Evolutionary conservation across 2,797 vertebrate species (phyloP).

Genomic region (Enteromius mattozi): DNA sequence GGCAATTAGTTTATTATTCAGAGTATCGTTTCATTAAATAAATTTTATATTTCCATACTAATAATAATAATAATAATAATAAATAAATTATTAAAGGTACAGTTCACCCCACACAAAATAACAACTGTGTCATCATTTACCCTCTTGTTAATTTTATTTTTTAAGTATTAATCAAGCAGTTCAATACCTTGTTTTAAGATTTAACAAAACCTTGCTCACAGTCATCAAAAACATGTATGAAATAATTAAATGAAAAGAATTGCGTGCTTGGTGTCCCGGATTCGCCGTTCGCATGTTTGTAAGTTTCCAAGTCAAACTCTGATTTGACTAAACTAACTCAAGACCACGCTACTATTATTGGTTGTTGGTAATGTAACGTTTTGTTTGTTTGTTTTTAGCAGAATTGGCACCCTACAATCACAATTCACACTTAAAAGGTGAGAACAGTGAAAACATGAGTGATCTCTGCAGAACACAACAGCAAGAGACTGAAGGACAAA

Average conservation of each 20-base stretch:
- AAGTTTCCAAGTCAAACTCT: too few species aligned
- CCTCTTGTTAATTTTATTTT: too few species aligned
- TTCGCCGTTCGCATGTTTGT: too few species aligned
- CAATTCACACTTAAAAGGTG: background rate
- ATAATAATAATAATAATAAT: too few species aligned
- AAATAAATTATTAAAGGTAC: too few species aligned
- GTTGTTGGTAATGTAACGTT: background rate
- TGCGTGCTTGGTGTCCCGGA: background rate
- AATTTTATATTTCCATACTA: too few species aligned
- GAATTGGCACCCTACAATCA: background rate
- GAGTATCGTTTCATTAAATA: too few species aligned
- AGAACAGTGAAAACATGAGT: background rate
- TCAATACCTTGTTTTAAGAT: background rate
- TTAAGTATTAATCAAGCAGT: background rate
- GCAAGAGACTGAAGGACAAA: background rate
- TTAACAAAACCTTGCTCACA: background rate
- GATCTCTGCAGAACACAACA: background rate
- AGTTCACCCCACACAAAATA: too few species aligned
- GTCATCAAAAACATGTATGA: too few species aligned
- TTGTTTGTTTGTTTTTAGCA: background rate
- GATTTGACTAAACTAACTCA: too few species aligned
- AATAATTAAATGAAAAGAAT: background rate
- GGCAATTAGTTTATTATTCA: too few species aligned
- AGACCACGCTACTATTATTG: background rate
- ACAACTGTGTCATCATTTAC: too few species aligned